These are phyloP conservation scores for Amphilophus citrinellus DNA, from an alignment of 2,113 vertebrate genomes.

Conservation along the genomic window DNA sequence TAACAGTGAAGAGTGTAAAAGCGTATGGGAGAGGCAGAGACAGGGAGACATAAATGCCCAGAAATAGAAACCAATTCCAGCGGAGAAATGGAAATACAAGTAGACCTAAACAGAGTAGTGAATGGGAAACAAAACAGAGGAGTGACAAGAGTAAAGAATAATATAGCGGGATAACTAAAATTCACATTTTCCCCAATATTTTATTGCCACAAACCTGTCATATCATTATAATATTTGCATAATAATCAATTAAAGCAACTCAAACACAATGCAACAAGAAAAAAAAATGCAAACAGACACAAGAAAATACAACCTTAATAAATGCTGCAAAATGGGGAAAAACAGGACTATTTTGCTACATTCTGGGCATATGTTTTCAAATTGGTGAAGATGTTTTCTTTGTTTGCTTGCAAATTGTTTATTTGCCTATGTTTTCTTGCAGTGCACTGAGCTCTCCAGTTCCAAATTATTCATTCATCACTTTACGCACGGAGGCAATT, in stretches of 20 bases:
- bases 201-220: neutral
- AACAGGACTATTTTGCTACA: neutral
- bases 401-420: neutral
- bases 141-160: constrained; percentile 24
- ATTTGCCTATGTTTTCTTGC: neutral
- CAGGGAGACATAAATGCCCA: constrained; percentile 66
- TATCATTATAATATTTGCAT: neutral
- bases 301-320: neutral
- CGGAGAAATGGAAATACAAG: constrained; percentile 62
- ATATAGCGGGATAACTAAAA: neutral
- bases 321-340: neutral
- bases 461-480: neutral
- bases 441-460: neutral
- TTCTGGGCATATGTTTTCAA: neutral
- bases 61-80: constrained; percentile 79
- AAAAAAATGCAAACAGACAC: neutral
- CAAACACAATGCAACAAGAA: neutral
- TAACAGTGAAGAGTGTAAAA: constrained; percentile 35
- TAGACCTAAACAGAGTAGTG: constrained; percentile 47
- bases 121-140: constrained; percentile 29
- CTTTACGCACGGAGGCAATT: neutral
- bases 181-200: neutral
- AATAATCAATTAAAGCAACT: neutral
- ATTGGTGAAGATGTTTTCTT: constrained; percentile 7
- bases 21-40: constrained; percentile 30